phyloP scores from a whole-genome alignment of 2,113 vertebrate species.

The Empidonax alnorum region DNA sequence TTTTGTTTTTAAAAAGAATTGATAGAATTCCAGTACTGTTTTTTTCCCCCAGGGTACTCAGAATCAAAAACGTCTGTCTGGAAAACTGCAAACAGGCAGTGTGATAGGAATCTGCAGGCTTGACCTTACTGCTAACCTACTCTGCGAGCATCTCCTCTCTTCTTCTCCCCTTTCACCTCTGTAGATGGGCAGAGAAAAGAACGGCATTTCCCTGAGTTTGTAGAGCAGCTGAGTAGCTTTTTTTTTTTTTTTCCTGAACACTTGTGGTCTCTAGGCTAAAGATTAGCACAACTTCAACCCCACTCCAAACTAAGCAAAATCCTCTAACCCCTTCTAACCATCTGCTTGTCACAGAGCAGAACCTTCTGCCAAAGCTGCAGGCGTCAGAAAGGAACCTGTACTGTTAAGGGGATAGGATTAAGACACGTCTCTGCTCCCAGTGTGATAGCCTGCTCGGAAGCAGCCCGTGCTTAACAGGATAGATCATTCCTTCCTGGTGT shows the following conservation, averaged over 20 bases:
- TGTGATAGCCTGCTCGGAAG: rapidly evolving
- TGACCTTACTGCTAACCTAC: background rate
- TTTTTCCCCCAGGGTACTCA: background rate
- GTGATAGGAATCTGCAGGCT: background rate
- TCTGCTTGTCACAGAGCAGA: background rate
- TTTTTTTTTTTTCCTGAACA: background rate
- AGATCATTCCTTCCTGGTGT: background rate
- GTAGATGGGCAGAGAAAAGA: background rate
- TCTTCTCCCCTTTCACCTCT: background rate
- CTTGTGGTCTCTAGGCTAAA: background rate
- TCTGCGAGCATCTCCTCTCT: background rate
- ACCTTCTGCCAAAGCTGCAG: background rate
- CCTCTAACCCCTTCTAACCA: background rate
- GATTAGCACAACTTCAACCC: background rate
- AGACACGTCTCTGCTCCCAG: background rate
- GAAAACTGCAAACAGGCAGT: background rate
- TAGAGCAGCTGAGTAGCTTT: background rate
- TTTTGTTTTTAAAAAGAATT: background rate
- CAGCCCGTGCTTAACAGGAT: background rate
- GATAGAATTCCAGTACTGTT: background rate
- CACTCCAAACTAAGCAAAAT: background rate
- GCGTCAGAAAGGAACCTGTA: background rate
- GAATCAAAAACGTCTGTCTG: background rate
- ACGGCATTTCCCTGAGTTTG: background rate
- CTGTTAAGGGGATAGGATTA: background rate